Conservation (phyloP, 1,140 invertebrate genomes). For the Drosophila aff. region DNA sequence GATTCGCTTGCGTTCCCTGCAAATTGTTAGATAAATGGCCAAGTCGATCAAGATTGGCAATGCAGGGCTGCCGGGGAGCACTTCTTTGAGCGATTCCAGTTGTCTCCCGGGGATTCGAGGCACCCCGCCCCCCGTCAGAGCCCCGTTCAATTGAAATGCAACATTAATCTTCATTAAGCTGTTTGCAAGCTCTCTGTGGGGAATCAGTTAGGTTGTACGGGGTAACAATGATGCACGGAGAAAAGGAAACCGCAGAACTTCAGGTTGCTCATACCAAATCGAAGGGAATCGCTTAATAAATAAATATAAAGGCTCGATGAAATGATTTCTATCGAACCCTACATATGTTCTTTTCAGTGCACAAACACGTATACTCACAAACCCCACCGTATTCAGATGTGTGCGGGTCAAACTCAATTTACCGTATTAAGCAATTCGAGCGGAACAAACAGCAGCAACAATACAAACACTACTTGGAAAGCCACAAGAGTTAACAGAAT, state of each 20-base stretch:
- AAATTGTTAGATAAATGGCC: conserved; percentile 72
- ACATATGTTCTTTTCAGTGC: background rate
- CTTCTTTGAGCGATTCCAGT: conserved; percentile 37
- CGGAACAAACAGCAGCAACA: conserved; percentile 31
- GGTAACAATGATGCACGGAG: conserved; percentile 12
- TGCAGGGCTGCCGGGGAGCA: conserved; percentile 17
- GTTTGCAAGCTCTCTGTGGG: conserved; percentile 42
- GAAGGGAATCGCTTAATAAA: background rate
- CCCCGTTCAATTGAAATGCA: conserved; percentile 37
- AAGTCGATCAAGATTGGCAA: conserved; percentile 63
- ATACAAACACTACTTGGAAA: conserved; percentile 20
- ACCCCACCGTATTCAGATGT: background rate
- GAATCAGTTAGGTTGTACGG: conserved; percentile 23
- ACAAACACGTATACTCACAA: background rate
- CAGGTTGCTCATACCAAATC: background rate
- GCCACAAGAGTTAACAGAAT: conserved; percentile 46
- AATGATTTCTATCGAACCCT: background rate
- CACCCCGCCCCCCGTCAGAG: conserved; percentile 6
- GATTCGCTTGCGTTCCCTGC: conserved; percentile 32
- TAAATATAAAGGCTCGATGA: no score
- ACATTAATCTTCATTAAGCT: conserved; percentile 74
- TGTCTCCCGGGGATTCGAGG: conserved; percentile 21
- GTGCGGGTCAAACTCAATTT: conserved; percentile 50
- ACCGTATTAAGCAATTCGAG: conserved; percentile 49
- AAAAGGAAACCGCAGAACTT: background rate